Conservation (phyloP, 1,140 invertebrate genomes). For the Bradynema listronoti region DNA sequence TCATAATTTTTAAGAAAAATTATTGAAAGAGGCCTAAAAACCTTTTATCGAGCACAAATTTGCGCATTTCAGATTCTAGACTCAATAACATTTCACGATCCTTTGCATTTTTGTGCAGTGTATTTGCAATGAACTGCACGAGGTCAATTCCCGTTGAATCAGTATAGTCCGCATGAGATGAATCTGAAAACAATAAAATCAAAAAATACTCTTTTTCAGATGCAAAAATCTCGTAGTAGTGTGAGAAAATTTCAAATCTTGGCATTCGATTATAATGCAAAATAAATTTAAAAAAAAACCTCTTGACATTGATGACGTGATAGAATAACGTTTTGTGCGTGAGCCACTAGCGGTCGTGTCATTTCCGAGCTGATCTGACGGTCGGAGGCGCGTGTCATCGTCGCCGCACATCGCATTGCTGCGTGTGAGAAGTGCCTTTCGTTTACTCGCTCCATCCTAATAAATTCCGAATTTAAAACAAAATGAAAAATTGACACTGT, state of each 20-base stretch:
- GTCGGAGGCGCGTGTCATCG: conserved; percentile 7
- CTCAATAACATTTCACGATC: conserved; percentile 26
- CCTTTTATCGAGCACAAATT: conserved; percentile 27
- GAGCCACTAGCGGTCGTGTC: neutral
- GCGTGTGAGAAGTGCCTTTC: conserved; percentile 8
- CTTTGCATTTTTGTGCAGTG: conserved; percentile 32
- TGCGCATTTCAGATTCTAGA: conserved; percentile 20
- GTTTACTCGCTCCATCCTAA: conserved; percentile 2
- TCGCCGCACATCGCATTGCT: conserved; percentile 16
- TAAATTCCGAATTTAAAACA: no score
- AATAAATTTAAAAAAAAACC: conserved; percentile 1
- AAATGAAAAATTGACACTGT: no score
- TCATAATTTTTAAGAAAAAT: neutral
- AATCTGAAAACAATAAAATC: conserved; percentile 20
- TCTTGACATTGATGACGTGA: neutral
- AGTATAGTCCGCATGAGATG: conserved; percentile 9
- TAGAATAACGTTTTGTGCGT: conserved; percentile 4
- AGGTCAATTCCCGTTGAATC: conserved; percentile 30
- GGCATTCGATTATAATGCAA: neutral
- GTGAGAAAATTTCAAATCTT: neutral
- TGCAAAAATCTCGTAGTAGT: neutral
- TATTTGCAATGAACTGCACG: conserved; percentile 19
- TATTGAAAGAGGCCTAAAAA: neutral
- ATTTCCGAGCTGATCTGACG: neutral
- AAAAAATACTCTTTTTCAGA: neutral